These are phyloP conservation scores for Drosophila parthenogenetica DNA, from an alignment of 2,888 invertebrate species.

Conservation along the genomic window DNA sequence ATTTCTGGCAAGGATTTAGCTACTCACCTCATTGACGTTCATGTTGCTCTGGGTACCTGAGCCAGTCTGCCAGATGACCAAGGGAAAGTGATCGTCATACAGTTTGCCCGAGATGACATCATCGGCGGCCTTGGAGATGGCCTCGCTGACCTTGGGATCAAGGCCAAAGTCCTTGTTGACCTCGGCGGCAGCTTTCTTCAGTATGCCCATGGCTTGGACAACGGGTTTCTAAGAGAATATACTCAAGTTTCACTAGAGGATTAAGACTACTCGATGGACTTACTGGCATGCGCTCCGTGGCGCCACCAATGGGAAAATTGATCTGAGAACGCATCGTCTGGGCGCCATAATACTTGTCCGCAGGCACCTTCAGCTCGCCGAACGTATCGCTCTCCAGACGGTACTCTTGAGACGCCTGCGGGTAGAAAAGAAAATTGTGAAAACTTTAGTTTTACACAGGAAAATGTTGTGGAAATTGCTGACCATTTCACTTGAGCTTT, in stretches of 20 bases:
- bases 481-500: conserved; percentile 42
- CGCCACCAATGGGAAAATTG: conserved; percentile 98
- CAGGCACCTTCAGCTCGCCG: conserved; percentile 97
- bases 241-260: background rate
- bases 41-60: conserved; percentile 99
- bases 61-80: conserved; percentile 99
- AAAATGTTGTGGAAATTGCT: background rate
- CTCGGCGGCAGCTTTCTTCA: conserved; percentile 99
- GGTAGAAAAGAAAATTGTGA: background rate
- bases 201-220: conserved; percentile 96
- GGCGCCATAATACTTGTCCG: conserved; percentile 97
- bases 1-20: too few relatives aligned
- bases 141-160: conserved; percentile 93
- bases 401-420: conserved; percentile 76
- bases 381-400: conserved; percentile 94
- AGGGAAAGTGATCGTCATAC: conserved; percentile 97
- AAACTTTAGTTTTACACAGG: background rate
- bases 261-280: conserved; percentile 71
- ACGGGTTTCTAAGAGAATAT: conserved; percentile 89
- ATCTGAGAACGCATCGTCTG: conserved; percentile 97
- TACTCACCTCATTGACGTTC: conserved; percentile 97
- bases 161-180: conserved; percentile 97
- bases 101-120: conserved; percentile 97
- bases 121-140: conserved; percentile 96
- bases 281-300: conserved; percentile 98